Evolutionary conservation across 2,797 vertebrate genomes (phyloP).

Genomic region (Varecia variegata): DNA sequence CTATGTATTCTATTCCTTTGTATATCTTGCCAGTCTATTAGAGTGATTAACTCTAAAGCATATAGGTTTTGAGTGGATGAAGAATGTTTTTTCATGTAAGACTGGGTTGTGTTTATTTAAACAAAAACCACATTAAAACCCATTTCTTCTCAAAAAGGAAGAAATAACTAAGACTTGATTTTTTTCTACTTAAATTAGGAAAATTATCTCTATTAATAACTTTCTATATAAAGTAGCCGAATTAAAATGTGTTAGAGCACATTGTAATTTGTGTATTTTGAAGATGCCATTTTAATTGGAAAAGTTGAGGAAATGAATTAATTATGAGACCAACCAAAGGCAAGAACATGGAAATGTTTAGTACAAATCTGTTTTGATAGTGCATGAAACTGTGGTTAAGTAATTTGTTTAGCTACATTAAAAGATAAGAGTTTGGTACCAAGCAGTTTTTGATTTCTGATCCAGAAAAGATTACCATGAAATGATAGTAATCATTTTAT

Average conservation of each 20-base stretch:
- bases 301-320: constrained; percentile 38
- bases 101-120: not conserved
- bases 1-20: not conserved
- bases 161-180: constrained; percentile 5
- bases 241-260: not conserved
- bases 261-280: constrained; percentile 28
- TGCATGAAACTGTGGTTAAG: not conserved
- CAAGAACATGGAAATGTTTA: not conserved
- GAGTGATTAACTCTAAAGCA: not conserved
- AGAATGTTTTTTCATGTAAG: constrained; percentile 1
- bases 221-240: not conserved
- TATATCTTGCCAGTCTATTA: not conserved
- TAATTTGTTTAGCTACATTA: not conserved
- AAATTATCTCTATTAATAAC: constrained; percentile 21
- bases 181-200: constrained; percentile 35
- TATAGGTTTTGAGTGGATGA: not conserved
- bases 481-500: not conserved
- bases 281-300: not conserved
- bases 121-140: not conserved
- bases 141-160: not conserved
- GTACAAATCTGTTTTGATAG: not conserved
- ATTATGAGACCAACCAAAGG: not conserved
- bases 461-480: not conserved
- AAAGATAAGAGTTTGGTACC: not conserved
- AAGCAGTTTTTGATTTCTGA: not conserved